Percentiles rank a stretch among this genome's conserved stretches.
phyloP scores from a whole-genome alignment of 1,140 invertebrate genomes.

The Lepidotrigona ventralis region DNA sequence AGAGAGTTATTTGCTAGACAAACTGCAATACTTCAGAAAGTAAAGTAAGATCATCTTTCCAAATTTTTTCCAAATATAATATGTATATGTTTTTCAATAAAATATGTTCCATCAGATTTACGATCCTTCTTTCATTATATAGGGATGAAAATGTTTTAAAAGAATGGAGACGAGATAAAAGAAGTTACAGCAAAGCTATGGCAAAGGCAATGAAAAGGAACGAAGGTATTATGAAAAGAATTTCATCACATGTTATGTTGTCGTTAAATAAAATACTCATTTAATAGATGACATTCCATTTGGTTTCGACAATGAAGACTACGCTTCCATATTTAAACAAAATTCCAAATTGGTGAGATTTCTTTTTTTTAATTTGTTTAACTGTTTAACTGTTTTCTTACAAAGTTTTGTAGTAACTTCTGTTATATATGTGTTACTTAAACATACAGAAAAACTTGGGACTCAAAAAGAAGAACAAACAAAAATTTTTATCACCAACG shows the following conservation, averaged over 20 bases:
- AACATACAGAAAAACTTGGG: slow-evolving; percentile 35
- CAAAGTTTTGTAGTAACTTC: slow-evolving; percentile 22
- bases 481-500: slow-evolving; percentile 37
- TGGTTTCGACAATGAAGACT: slow-evolving; percentile 57
- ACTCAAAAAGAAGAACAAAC: slow-evolving; percentile 13
- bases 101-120: neutral
- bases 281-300: slow-evolving; percentile 67
- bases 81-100: neutral
- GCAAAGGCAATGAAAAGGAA: slow-evolving; percentile 65
- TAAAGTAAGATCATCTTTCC: slow-evolving; percentile 61
- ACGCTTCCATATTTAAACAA: slow-evolving; percentile 43
- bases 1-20: slow-evolving; percentile 64
- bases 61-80: neutral
- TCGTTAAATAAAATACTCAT: slow-evolving; percentile 23
- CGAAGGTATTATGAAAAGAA: slow-evolving; percentile 58
- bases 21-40: slow-evolving; percentile 63
- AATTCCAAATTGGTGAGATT: slow-evolving; percentile 47
- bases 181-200: slow-evolving; percentile 67
- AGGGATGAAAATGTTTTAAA: slow-evolving; percentile 65
- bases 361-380: neutral
- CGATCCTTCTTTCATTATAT: slow-evolving; percentile 5
- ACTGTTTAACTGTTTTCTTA: too few species aligned
- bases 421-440: slow-evolving; percentile 2
- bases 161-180: slow-evolving; percentile 67
- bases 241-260: neutral